Evolutionary conservation across 2,797 vertebrate species (phyloP).

Genomic region (Pyrrhura leucotis): DNA sequence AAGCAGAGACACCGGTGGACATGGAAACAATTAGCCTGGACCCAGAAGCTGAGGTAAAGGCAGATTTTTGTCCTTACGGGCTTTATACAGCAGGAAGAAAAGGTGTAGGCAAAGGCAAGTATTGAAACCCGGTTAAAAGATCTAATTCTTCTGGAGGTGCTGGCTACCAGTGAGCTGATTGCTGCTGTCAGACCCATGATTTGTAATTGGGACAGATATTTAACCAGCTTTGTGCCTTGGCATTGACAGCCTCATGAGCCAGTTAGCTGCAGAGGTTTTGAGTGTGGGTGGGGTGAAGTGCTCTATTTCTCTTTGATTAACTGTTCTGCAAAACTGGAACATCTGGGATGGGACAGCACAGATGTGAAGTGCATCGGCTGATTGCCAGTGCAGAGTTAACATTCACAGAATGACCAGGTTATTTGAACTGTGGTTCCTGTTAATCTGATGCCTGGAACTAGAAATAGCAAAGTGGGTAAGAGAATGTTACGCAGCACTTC

Average conservation of each 20-base stretch:
- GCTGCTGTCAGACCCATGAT: background rate
- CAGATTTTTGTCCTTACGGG: background rate
- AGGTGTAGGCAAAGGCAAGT: background rate
- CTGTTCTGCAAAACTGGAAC: background rate
- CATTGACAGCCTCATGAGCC: background rate
- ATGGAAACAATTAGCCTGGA: constrained; percentile 96
- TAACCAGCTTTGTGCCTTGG: background rate
- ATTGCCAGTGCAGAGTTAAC: background rate
- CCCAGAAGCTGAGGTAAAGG: constrained; percentile 93
- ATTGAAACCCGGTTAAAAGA: background rate
- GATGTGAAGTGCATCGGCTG: background rate
- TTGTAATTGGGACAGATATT: background rate
- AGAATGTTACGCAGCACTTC: background rate
- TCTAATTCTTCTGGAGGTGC: background rate
- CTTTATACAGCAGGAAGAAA: background rate
- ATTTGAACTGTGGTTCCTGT: background rate
- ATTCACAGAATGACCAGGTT: background rate
- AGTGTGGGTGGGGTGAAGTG: background rate
- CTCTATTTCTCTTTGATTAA: background rate
- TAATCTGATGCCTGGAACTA: background rate
- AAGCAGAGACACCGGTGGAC: constrained; percentile 92
- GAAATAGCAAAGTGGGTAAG: background rate
- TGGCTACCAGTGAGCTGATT: background rate
- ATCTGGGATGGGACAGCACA: background rate
- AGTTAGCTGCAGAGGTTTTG: background rate